Evolutionary conservation across 2,888 invertebrate genomes (phyloP).

Genomic region (Cecidostiba fungosa): DNA sequence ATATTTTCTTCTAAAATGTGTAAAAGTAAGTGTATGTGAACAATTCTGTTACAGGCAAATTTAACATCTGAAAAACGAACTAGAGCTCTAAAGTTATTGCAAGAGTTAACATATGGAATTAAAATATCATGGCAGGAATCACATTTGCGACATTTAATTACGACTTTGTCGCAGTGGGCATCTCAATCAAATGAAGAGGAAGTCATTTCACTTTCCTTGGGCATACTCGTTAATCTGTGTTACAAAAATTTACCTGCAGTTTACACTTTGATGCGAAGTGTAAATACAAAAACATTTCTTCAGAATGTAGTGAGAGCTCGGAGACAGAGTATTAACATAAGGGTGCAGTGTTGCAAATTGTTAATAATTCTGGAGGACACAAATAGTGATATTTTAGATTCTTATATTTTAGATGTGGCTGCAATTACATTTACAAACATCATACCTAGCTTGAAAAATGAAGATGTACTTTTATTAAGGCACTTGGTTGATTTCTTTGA

Average conservation of each 20-base stretch:
- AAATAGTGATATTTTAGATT: conserved; percentile 81
- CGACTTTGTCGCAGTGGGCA: conserved; percentile 86
- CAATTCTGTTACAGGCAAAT: conserved; percentile 72
- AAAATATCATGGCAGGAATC: conserved; percentile 91
- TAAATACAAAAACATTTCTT: conserved; percentile 87
- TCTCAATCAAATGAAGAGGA: conserved; percentile 81
- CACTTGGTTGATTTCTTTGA: conserved; percentile 83
- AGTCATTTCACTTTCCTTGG: conserved; percentile 82
- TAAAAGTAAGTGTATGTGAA: not conserved
- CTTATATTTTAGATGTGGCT: conserved; percentile 80
- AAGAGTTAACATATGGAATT: conserved; percentile 90
- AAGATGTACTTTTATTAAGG: conserved; percentile 80
- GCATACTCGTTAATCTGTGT: conserved; percentile 89
- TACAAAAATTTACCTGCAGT: conserved; percentile 89
- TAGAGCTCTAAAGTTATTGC: conserved; percentile 84
- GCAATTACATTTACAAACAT: conserved; percentile 81
- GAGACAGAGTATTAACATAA: conserved; percentile 77
- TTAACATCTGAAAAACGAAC: conserved; percentile 85
- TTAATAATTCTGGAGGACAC: conserved; percentile 82
- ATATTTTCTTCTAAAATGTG: not conserved
- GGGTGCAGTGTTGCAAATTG: conserved; percentile 82
- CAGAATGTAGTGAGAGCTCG: conserved; percentile 84
- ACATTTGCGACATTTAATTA: conserved; percentile 86
- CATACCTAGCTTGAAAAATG: conserved; percentile 79
- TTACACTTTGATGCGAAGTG: conserved; percentile 86